Percentiles rank a stretch among this genome's conserved stretches.
Conservation (phyloP, 1,140 invertebrate genomes). For the Lysiphlebus fabarum region DNA sequence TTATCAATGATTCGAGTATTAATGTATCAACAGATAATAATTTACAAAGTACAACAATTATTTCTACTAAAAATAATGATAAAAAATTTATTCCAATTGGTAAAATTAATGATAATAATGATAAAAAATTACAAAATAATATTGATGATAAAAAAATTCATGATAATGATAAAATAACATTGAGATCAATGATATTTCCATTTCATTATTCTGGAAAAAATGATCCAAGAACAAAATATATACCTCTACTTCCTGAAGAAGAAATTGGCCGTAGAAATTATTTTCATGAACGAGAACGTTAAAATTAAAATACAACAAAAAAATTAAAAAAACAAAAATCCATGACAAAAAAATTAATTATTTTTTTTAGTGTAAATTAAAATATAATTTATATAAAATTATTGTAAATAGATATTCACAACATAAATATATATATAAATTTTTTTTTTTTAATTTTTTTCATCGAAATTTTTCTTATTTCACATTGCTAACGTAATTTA, state of each 20-base stretch:
- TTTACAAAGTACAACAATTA: not conserved
- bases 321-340: not conserved
- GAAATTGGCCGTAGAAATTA: conserved; percentile 36
- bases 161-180: conserved; percentile 21
- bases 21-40: not conserved
- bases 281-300: not conserved
- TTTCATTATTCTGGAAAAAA: conserved; percentile 48
- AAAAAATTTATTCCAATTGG: not conserved
- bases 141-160: conserved; percentile 19
- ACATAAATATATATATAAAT: too few species aligned
- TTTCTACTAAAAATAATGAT: conserved; percentile 14
- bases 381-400: too few species aligned
- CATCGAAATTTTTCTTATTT: too few species aligned
- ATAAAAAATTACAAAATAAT: conserved; percentile 40
- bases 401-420: too few species aligned
- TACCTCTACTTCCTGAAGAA: conserved; percentile 48
- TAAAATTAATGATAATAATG: not conserved
- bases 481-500: too few species aligned
- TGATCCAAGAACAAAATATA: conserved; percentile 50
- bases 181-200: conserved; percentile 43
- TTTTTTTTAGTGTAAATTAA: too few species aligned
- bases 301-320: not conserved
- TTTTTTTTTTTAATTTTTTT: too few species aligned
- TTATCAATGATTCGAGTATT: too few species aligned
- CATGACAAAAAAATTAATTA: not conserved